Evolutionary conservation across 2,113 vertebrate species (phyloP).

Genomic region (Panthera leo): DNA sequence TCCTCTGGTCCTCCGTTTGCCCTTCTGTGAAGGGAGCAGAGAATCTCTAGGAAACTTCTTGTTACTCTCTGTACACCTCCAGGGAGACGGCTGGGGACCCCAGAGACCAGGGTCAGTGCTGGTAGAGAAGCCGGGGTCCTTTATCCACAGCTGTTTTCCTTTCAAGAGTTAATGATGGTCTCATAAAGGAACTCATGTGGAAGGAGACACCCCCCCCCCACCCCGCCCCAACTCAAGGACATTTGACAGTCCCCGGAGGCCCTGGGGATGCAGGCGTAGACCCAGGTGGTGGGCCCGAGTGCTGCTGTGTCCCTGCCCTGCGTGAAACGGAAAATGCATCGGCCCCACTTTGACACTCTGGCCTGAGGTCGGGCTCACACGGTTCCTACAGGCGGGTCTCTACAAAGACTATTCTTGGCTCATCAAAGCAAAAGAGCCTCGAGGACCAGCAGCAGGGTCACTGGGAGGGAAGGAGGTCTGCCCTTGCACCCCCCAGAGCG

Average conservation of each 20-base stretch:
- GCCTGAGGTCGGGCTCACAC: fast-evolving
- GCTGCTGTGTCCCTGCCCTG: fast-evolving
- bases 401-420: background rate
- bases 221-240: background rate
- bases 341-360: fast-evolving
- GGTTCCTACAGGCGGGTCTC: fast-evolving
- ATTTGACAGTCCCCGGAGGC: fast-evolving
- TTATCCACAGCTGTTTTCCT: fast-evolving
- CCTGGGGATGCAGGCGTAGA: fast-evolving
- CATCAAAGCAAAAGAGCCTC: background rate
- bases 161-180: fast-evolving
- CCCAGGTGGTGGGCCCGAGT: too few species aligned
- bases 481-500: fast-evolving
- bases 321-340: fast-evolving
- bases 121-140: fast-evolving
- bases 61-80: background rate
- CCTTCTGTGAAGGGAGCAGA: background rate
- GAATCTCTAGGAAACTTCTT: background rate
- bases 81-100: background rate
- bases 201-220: background rate
- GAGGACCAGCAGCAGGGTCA: background rate
- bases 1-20: background rate
- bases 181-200: fast-evolving
- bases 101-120: fast-evolving
- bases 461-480: background rate